Conservation (phyloP, 2,113 vertebrate species). For the Cryptotis parvus region DNA sequence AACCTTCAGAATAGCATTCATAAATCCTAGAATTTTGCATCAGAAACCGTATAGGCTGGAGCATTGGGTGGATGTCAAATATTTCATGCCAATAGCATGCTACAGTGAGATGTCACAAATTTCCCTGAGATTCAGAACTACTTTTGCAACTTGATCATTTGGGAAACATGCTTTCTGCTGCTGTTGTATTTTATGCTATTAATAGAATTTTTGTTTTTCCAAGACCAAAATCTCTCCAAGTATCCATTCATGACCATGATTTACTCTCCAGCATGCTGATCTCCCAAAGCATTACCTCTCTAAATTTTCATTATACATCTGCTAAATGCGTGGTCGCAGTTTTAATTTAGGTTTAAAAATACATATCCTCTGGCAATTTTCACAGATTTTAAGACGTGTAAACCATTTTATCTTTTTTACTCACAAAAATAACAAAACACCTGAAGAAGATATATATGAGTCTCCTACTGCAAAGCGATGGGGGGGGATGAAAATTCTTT, state of each 20-base stretch:
- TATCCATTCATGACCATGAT: constrained; percentile 13
- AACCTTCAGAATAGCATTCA: not conserved
- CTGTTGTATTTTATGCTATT: not conserved
- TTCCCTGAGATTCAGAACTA: not conserved
- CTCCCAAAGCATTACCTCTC: constrained; percentile 1
- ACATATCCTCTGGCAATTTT: constrained; percentile 42
- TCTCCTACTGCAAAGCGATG: not conserved
- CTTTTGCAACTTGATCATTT: not conserved
- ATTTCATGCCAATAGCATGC: not conserved
- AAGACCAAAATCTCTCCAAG: not conserved
- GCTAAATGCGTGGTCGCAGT: not conserved
- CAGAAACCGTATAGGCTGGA: not conserved
- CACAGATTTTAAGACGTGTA: constrained; percentile 54
- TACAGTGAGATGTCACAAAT: not conserved
- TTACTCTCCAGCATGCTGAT: constrained; percentile 11
- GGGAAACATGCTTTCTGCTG: not conserved
- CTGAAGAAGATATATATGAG: constrained; percentile 45
- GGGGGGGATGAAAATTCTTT: constrained; percentile 31
- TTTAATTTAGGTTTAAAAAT: constrained; percentile 51
- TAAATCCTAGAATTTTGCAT: not conserved
- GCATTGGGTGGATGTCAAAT: not conserved
- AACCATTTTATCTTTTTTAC: constrained; percentile 52
- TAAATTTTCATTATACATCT: constrained; percentile 42
- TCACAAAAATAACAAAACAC: constrained; percentile 65
- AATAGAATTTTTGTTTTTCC: constrained; percentile 30